phyloP scores from a whole-genome alignment of 2,888 invertebrate species.

The Pachydiplax longipennis region DNA sequence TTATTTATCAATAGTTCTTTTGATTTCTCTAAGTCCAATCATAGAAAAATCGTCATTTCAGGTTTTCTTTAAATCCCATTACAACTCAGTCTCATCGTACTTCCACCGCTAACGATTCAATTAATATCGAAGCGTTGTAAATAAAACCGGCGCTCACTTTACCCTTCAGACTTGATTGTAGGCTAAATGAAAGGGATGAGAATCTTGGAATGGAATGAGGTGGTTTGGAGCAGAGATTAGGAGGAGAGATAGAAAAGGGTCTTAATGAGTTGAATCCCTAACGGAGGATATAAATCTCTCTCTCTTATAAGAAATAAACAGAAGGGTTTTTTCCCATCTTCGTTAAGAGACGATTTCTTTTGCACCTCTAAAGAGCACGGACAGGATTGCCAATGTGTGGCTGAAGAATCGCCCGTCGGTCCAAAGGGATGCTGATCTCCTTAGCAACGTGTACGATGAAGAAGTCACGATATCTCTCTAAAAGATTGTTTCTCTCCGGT shows the following conservation, averaged over 20 bases:
- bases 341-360: constrained; percentile 7
- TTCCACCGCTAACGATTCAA: too few relatives aligned
- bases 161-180: too few relatives aligned
- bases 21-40: too few relatives aligned
- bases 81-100: too few relatives aligned
- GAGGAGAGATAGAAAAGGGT: background rate
- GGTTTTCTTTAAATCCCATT: too few relatives aligned
- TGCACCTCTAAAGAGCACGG: constrained; percentile 19
- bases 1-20: too few relatives aligned
- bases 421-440: background rate
- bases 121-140: too few relatives aligned
- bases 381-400: background rate
- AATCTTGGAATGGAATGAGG: too few relatives aligned
- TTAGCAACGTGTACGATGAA: background rate
- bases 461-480: background rate
- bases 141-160: too few relatives aligned
- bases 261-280: constrained; percentile 33
- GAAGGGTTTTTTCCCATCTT: background rate
- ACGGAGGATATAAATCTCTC: constrained; percentile 17
- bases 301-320: constrained; percentile 7
- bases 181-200: too few relatives aligned
- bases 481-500: too few relatives aligned
- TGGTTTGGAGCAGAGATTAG: background rate
- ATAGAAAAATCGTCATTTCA: too few relatives aligned
- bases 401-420: background rate